Evolutionary conservation across 2,797 vertebrate species (phyloP), one percentile per base, ranked within the genome.

Genomic region (Bufotes viridis): DNA sequence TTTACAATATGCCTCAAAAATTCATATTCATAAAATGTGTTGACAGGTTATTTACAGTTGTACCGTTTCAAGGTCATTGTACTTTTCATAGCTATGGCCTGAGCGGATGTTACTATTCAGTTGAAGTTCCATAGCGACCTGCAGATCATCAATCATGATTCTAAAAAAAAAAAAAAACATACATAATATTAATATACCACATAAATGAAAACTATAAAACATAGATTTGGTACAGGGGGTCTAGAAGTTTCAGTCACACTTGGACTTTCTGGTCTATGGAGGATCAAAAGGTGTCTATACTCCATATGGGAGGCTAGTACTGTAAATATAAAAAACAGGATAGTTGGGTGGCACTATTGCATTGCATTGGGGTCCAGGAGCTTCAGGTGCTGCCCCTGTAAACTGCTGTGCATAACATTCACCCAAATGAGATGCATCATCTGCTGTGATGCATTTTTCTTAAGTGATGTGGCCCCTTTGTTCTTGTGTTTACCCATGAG

Each of bases 1-100:
- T 63, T 75, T 60, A 75, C 2, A 75, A 6, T 26, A 51, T 61
- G 53, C 22, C 14, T 51, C 58, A 51, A 60, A 57, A 24, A 57
- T 29, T 7, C 10, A 0, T 63, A 61, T 82, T 49, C 34, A 61
- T 74, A 29, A 58, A 49, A 70, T 18, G 22, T 29, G 18, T 42
- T 22, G 11, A 58, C n/a, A 78, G 24, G 49, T 17, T 7, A 24
- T 76, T 78, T 51, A n/a, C 14, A 49, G 5, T 65, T 94, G 51
- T 96, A 99, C 98, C 83, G 87, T 93, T 79, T 95, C 92, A 96
- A 95, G 97, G 18, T 3, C 91, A 94, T 99, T 99, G 95, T 99
- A 99, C 90, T 97, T 97, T 42, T 94, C 93, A 84, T 98, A 99
- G 92, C 95, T 95, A 94, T 98, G 96, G 11, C 92, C 55, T 1